phyloP scores from a whole-genome alignment of 2,113 vertebrate species.

The Oplegnathus fasciatus region DNA sequence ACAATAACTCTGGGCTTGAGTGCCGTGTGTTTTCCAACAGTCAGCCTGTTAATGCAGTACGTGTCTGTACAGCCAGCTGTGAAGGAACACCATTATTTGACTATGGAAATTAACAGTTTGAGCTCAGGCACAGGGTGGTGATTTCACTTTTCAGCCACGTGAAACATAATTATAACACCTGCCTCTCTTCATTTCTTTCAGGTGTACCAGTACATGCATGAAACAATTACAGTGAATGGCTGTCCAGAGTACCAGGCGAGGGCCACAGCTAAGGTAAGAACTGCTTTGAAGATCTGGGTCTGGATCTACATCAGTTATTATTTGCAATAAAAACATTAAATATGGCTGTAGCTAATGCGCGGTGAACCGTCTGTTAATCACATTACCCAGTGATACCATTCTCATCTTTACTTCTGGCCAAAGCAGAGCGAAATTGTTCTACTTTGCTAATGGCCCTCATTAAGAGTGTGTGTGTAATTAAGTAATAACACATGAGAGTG shows the following conservation, averaged over 20 bases:
- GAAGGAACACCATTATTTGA: conserved; percentile 29
- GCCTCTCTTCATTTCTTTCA: conserved; percentile 81
- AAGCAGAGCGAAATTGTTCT: conserved; percentile 9
- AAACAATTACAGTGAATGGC: conserved; percentile 98
- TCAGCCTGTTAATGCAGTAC: background rate
- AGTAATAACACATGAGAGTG: background rate
- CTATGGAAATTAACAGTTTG: conserved; percentile 33
- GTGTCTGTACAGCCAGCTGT: conserved; percentile 17
- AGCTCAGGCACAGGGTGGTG: background rate
- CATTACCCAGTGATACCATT: conserved; percentile 6
- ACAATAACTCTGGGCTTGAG: background rate
- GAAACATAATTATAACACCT: conserved; percentile 27
- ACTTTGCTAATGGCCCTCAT: conserved; percentile 33
- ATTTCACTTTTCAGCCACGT: conserved; percentile 25
- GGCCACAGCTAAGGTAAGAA: conserved; percentile 97
- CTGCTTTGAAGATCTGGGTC: background rate
- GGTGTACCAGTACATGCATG: conserved; percentile 99
- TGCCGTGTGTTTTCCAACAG: background rate
- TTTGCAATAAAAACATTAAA: background rate
- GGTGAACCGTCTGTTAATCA: conserved; percentile 12
- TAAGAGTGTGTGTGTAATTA: conserved; percentile 35
- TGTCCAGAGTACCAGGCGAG: conserved; percentile 98
- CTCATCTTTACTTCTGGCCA: conserved; percentile 26
- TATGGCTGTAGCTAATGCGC: conserved; percentile 16
- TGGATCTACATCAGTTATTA: background rate